Evolutionary conservation across 1,140 invertebrate species (phyloP).

Genomic region (Phymorhynchus buccinoides): DNA sequence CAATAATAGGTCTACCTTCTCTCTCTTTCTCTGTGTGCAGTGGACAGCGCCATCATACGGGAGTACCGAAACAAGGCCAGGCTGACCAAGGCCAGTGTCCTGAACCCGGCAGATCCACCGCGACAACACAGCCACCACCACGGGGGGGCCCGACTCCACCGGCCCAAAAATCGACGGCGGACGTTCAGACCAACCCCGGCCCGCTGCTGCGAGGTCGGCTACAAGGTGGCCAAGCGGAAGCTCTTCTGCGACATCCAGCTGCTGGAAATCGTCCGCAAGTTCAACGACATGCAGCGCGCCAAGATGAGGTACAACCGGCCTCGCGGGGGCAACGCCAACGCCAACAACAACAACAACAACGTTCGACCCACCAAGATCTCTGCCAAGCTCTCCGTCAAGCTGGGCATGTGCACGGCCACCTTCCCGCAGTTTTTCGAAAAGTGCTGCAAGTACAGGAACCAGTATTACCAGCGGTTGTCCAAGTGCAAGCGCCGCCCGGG

Average conservation of each 20-base stretch:
- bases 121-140: background rate
- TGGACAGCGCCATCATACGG: constrained; percentile 30
- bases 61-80: constrained; percentile 12
- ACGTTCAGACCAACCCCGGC: constrained; percentile 3
- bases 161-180: background rate
- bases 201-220: constrained; percentile 38
- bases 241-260: constrained; percentile 28
- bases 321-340: background rate
- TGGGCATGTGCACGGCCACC: constrained; percentile 28
- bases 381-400: constrained; percentile 34
- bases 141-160: background rate
- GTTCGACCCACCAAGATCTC: constrained; percentile 4
- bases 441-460: constrained; percentile 36
- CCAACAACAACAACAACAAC: too few relatives aligned
- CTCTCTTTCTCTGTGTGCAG: background rate
- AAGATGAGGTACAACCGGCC: constrained; percentile 36
- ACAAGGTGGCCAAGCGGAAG: constrained; percentile 32
- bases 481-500: constrained; percentile 33
- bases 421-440: constrained; percentile 39
- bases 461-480: constrained; percentile 32
- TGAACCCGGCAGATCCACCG: background rate
- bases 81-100: background rate
- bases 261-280: constrained; percentile 29
- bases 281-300: constrained; percentile 12
- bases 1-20: background rate